Evolutionary conservation across 2,113 vertebrate genomes (phyloP), one percentile per base, ranked within the genome.

Genomic region (Percina caprodes): DNA sequence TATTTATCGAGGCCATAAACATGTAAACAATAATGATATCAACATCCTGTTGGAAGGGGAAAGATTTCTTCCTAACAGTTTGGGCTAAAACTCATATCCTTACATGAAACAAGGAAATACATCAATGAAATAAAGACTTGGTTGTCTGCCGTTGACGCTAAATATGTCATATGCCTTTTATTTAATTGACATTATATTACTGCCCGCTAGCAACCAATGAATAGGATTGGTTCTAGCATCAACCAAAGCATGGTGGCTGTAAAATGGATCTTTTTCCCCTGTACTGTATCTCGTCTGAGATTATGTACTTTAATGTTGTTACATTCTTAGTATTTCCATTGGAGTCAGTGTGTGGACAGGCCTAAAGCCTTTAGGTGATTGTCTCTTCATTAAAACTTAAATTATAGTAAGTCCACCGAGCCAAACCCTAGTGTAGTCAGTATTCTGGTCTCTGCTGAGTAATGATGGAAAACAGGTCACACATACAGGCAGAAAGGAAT

Each of bases 1-100:
- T 74, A 82, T 87, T 86, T 76, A 80, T 78, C 12, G 18, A n/a
- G 42, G 16, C 56, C 49, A 48, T 69, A 69, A 75, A 82, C 60
- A 73, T 55, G n/a, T 39, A 73, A 84, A 86, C 60, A 23, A 21
- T n/a, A 24, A 60, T 19, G 24, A 77, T 0, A 26, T 68, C 54
- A 84, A 68, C 69, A 49, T 60, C 66, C 30, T 42, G 30, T 35
- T 45, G 23, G 9, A 60, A 52, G 23, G 5, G 0, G 14, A 62
- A 35, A 49, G 3, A 30, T 15, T 24, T 68, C 49, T 21, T 39
- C n/a, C 66, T 0, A n/a, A 23, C 19, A 15, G 55, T 61, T 45
- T 61, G 19, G 60, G 12, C 35, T n/a, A 13, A 46, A 42, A 23
- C 3, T 0, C 69, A 55, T 33, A 15, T 14, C 9, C 24, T 35